These are phyloP conservation scores for Pollenia angustigena DNA, from an alignment of 2,888 invertebrate species.

Conservation along the genomic window DNA sequence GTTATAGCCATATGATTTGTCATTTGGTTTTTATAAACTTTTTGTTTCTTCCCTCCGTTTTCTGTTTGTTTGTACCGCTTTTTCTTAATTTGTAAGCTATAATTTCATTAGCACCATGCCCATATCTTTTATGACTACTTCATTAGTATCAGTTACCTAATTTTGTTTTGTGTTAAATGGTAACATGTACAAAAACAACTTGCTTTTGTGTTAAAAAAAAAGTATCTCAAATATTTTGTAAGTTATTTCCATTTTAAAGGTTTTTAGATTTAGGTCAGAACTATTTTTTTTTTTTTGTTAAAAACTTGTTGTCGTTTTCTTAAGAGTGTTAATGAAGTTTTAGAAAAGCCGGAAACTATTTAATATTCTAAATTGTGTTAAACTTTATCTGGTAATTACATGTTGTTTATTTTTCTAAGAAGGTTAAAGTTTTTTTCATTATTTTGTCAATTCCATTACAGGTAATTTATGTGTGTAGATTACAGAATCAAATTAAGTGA, in stretches of 20 bases:
- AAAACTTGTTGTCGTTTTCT: constrained; percentile 9
- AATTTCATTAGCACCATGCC: constrained; percentile 80
- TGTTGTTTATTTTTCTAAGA: background rate
- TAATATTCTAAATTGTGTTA: background rate
- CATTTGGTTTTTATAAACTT: constrained; percentile 12
- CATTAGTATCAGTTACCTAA: constrained; percentile 78
- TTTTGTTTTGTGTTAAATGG: constrained; percentile 1
- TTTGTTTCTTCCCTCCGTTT: background rate
- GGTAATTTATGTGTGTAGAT: background rate
- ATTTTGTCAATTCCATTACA: background rate
- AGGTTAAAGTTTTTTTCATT: background rate
- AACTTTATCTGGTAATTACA: background rate
- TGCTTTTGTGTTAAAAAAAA: background rate
- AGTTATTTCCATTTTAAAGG: background rate
- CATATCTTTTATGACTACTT: constrained; percentile 75
- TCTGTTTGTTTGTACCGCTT: background rate
- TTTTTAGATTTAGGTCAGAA: constrained; percentile 27
- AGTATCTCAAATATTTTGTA: constrained; percentile 9
- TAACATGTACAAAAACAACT: background rate
- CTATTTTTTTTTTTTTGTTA: constrained; percentile 13
- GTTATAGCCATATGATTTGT: constrained; percentile 27
- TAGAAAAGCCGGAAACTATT: constrained; percentile 4
- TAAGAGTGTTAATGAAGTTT: background rate
- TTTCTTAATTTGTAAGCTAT: constrained; percentile 68
- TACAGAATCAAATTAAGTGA: background rate